Percentiles rank a stretch among this genome's conserved stretches.
Conservation (phyloP, 1,140 invertebrate genomes). For the Kradibia gibbosae region DNA sequence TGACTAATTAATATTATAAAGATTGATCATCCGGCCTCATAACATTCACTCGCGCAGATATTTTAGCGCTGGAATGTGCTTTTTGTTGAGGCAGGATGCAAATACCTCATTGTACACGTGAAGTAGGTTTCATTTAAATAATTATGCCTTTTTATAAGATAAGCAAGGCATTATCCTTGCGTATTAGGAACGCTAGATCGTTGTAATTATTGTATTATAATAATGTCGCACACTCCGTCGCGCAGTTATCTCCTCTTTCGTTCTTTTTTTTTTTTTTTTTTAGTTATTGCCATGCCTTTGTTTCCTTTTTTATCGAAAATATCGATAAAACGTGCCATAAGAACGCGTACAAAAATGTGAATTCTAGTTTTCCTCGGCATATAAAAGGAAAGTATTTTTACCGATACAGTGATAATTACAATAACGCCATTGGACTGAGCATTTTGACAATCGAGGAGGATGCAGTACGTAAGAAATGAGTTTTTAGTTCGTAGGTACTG, state of each 20-base stretch:
- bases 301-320: no score
- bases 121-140: neutral
- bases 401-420: neutral
- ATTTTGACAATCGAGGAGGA: neutral
- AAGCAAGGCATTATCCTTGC: neutral
- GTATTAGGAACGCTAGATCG: neutral
- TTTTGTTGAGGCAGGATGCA: neutral
- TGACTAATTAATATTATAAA: conserved; percentile 37
- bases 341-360: no score
- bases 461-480: neutral
- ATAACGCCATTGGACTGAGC: neutral
- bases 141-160: neutral
- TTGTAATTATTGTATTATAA: neutral
- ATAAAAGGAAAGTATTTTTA: neutral
- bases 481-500: neutral
- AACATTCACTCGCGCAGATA: neutral
- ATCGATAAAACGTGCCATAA: no score
- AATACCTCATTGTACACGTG: neutral
- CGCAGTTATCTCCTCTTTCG: no score
- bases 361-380: no score
- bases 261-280: no score
- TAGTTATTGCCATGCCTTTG: no score
- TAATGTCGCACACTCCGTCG: neutral
- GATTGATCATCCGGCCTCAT: conserved; percentile 19
- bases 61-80: neutral